Evolutionary conservation across 2,797 vertebrate genomes (phyloP).

Genomic region (Neosilurus hyrtlii): DNA sequence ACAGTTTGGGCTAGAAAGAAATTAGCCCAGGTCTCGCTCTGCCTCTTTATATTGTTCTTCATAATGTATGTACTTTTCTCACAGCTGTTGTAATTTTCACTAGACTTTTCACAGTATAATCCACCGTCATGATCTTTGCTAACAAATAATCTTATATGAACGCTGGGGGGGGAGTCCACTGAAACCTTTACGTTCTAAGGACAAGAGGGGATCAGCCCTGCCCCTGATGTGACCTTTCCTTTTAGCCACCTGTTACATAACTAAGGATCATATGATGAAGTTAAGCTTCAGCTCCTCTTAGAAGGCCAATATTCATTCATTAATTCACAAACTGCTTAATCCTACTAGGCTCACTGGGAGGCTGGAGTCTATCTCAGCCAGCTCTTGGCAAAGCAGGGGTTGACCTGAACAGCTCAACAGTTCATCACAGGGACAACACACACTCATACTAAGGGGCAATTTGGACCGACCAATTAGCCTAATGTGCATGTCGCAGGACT

Average conservation of each 20-base stretch:
- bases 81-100: not conserved
- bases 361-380: no score
- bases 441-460: no score
- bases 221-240: not conserved
- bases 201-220: not conserved
- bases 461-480: no score
- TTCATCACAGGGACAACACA: no score
- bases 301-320: not conserved
- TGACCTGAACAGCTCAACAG: no score
- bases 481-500: no score
- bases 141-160: not conserved
- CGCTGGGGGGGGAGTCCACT: no score
- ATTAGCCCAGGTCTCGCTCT: not conserved
- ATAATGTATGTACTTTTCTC: not conserved
- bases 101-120: not conserved
- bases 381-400: no score
- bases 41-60: not conserved
- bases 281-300: not conserved
- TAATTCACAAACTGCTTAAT: no score
- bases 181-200: not conserved
- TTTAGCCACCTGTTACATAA: slow-evolving; percentile 4
- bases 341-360: no score
- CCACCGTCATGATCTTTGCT: not conserved
- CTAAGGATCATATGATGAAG: not conserved
- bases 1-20: not conserved